Evolutionary conservation across 2,888 invertebrate species (phyloP).

Genomic region (Aleiodes leptofemur): DNA sequence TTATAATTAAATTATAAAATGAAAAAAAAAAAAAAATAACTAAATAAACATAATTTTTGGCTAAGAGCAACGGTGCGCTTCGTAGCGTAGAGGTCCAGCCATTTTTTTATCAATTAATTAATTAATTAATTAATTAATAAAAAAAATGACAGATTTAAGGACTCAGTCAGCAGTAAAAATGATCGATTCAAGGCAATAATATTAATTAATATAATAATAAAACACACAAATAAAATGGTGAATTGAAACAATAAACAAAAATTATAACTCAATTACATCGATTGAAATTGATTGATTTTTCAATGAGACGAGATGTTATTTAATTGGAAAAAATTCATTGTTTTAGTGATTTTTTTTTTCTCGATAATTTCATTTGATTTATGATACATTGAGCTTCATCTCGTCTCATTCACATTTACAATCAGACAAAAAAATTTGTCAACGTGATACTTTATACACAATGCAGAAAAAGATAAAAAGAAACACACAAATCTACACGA

Average conservation of each 20-base stretch:
- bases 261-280: background rate
- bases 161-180: slow-evolving; percentile 45
- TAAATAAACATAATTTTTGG: slow-evolving; percentile 75
- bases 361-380: background rate
- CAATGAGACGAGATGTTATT: slow-evolving; percentile 7
- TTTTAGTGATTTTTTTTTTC: background rate
- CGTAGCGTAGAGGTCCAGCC: slow-evolving; percentile 53
- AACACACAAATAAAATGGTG: slow-evolving; percentile 3
- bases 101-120: slow-evolving; percentile 33
- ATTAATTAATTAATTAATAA: slow-evolving; percentile 37
- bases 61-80: slow-evolving; percentile 71
- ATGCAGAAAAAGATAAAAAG: slow-evolving; percentile 37
- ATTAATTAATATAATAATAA: slow-evolving; percentile 29
- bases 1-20: background rate
- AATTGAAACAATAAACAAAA: slow-evolving; percentile 9
- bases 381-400: slow-evolving; percentile 25
- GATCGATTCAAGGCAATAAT: slow-evolving; percentile 34
- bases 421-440: too few relatives aligned
- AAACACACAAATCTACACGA: slow-evolving; percentile 44
- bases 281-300: slow-evolving; percentile 2
- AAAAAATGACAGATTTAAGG: slow-evolving; percentile 43
- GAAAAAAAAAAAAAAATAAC: slow-evolving; percentile 52
- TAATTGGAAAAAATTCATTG: background rate
- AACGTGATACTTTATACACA: slow-evolving; percentile 15
- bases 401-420: slow-evolving; percentile 37